phyloP scores from a whole-genome alignment of 2,113 vertebrate genomes.

The Beaufortia kweichowensis region DNA sequence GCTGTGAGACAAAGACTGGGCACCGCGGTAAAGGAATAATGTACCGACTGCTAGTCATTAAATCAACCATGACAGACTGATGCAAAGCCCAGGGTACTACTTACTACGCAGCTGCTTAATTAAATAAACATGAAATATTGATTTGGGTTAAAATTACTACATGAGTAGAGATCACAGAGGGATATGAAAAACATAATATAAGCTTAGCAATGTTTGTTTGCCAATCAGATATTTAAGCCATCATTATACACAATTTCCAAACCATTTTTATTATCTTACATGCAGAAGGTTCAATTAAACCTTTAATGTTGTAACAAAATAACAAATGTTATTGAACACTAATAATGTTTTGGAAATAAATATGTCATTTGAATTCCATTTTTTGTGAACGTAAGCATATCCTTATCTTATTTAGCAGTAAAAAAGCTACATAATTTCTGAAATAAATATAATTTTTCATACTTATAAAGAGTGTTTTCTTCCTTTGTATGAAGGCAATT shows the following conservation, averaged over 20 bases:
- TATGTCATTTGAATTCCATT: too few species aligned
- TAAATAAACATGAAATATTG: constrained; percentile 8
- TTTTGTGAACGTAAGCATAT: too few species aligned
- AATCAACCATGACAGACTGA: not conserved
- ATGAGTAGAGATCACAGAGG: not conserved
- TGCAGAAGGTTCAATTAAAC: too few species aligned
- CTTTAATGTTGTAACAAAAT: too few species aligned
- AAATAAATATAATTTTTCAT: too few species aligned
- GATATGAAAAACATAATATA: not conserved
- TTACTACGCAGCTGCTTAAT: not conserved
- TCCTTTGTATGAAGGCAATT: too few species aligned
- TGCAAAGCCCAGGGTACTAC: not conserved
- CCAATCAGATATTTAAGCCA: not conserved
- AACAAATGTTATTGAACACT: too few species aligned
- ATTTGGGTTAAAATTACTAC: not conserved
- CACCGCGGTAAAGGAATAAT: not conserved
- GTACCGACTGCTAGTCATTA: not conserved
- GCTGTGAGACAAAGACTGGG: not conserved
- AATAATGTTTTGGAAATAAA: too few species aligned
- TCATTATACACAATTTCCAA: not conserved
- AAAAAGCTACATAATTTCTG: too few species aligned
- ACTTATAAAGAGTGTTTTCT: too few species aligned
- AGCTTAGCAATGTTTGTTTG: not conserved
- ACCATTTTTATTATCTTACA: too few species aligned
- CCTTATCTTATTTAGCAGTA: too few species aligned